Evolutionary conservation across 2,797 vertebrate genomes (phyloP).

Genomic region (Melanotaenia pygmaea): DNA sequence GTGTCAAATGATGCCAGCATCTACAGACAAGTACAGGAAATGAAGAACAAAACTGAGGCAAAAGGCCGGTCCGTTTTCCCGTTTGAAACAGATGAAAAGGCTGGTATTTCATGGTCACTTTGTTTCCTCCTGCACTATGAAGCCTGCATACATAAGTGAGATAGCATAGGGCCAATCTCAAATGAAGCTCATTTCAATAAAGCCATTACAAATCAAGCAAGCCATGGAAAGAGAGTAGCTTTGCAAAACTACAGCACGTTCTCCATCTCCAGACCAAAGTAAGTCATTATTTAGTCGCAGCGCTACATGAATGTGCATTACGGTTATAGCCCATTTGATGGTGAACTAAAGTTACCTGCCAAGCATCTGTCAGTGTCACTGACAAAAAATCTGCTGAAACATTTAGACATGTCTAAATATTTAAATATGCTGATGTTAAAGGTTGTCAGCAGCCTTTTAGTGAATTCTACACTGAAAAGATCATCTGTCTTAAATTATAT

Average conservation of each 20-base stretch:
- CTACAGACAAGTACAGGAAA: conserved; percentile 43
- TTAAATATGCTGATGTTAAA: conserved; percentile 1
- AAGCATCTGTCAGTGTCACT: conserved; percentile 12
- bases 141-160: conserved; percentile 47
- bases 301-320: conserved; percentile 20
- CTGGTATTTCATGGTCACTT: conserved; percentile 49
- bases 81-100: conserved; percentile 46
- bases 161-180: conserved; percentile 43
- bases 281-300: conserved; percentile 43
- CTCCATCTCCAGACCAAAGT: conserved; percentile 40
- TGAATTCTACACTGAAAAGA: conserved; percentile 1
- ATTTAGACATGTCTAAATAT: conserved; percentile 4
- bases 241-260: conserved; percentile 41
- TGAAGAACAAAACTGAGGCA: conserved; percentile 29
- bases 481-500: not conserved
- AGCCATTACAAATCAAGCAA: conserved; percentile 64
- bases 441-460: not conserved
- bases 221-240: conserved; percentile 58
- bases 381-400: conserved; percentile 7
- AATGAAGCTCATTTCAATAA: conserved; percentile 70
- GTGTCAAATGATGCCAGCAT: conserved; percentile 61
- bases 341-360: conserved; percentile 34
- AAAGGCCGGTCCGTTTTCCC: conserved; percentile 24
- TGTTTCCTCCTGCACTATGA: conserved; percentile 46
- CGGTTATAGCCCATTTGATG: not conserved